Conservation (phyloP, 2,797 vertebrate species). For the Halcyon chelicuti region DNA sequence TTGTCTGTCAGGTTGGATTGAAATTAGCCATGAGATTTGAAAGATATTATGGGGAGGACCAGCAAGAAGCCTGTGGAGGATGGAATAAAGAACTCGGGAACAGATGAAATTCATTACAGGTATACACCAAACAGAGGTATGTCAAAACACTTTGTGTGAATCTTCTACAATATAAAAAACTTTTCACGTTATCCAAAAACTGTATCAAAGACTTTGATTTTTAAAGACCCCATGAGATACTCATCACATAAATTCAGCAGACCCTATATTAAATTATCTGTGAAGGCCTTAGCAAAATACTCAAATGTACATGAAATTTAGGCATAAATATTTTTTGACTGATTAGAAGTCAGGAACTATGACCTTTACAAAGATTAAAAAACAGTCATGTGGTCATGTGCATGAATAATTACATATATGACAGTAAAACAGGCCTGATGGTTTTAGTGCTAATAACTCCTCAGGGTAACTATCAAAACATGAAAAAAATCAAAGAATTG, state of each 20-base stretch:
- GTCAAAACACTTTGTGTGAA: background rate
- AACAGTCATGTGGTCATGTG: slow-evolving; percentile 15
- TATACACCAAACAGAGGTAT: slow-evolving; percentile 40
- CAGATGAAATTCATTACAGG: slow-evolving; percentile 51
- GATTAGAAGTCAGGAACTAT: slow-evolving; percentile 55
- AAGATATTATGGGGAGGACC: background rate
- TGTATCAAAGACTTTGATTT: slow-evolving; percentile 3
- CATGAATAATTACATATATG: slow-evolving; percentile 47
- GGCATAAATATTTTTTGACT: slow-evolving; percentile 36
- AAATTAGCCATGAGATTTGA: background rate
- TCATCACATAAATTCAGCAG: background rate
- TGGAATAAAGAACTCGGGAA: slow-evolving; percentile 58
- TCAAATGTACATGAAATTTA: background rate
- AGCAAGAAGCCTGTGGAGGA: background rate
- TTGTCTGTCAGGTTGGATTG: background rate
- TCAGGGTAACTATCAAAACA: slow-evolving; percentile 25
- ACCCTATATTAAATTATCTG: background rate
- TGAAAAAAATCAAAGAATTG: slow-evolving; percentile 52
- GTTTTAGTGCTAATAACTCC: slow-evolving; percentile 43
- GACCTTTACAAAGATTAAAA: slow-evolving; percentile 46
- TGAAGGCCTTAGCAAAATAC: slow-evolving; percentile 24
- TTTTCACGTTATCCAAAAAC: background rate
- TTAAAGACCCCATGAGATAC: background rate
- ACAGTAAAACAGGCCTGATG: slow-evolving; percentile 39
- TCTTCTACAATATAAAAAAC: background rate